A percentile compares a stretch with the other conserved stretches of the same genome.
Conservation (phyloP, 2,797 vertebrate genomes). For the Diceros bicornis region DNA sequence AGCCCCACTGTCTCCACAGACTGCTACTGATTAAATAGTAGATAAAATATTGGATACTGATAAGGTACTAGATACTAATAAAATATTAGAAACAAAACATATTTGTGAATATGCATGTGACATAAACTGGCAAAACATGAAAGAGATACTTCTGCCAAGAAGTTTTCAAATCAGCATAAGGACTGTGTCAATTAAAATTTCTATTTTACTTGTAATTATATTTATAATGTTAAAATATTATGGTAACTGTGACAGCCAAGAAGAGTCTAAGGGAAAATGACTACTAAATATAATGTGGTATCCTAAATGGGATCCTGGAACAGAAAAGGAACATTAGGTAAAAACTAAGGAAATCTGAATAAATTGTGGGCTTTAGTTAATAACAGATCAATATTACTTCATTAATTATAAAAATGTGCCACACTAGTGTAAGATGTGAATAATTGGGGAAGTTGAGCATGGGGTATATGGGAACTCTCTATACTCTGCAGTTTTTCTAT, state of each 20-base stretch:
- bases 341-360: constrained; percentile 16
- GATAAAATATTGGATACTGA: not conserved
- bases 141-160: not conserved
- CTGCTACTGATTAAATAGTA: not conserved
- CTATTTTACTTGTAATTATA: constrained; percentile 27
- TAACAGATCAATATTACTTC: constrained; percentile 29
- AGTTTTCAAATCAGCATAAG: constrained; percentile 9
- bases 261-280: not conserved
- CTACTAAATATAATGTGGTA: not conserved
- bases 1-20: not conserved
- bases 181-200: not conserved
- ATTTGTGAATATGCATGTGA: constrained; percentile 19
- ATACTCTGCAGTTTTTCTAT: not conserved
- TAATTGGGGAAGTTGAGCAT: not conserved
- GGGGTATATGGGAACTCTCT: not conserved
- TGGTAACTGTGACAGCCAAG: not conserved
- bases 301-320: constrained; percentile 5
- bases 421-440: not conserved
- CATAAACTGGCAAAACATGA: not conserved
- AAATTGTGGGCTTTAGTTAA: constrained; percentile 6
- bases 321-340: not conserved
- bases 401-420: not conserved
- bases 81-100: not conserved
- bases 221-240: constrained; percentile 47
- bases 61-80: not conserved